These are phyloP conservation scores for Ophiothrix spiculata DNA, from an alignment of 35 echinoderm and acorn worm genomes.

Conservation along the genomic window DNA sequence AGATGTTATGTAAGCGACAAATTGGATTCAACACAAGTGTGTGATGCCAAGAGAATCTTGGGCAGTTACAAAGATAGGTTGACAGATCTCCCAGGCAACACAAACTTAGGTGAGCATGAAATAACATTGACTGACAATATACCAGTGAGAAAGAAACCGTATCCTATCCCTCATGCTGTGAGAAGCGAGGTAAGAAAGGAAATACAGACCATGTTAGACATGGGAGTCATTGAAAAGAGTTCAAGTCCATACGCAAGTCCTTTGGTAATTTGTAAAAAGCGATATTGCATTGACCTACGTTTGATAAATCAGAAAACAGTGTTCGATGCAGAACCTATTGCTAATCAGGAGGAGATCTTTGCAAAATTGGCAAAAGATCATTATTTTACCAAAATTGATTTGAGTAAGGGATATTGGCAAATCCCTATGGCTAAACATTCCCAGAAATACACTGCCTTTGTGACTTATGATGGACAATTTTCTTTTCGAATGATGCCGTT, in stretches of 20 bases:
- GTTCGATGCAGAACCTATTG: slow-evolving; percentile 47
- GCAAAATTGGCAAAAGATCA: slow-evolving; percentile 3
- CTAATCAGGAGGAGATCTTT: slow-evolving; percentile 51
- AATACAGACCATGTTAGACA: slow-evolving; percentile 37
- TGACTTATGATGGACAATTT: slow-evolving; percentile 34
- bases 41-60: slow-evolving; percentile 16
- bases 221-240: slow-evolving; percentile 46
- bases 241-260: slow-evolving; percentile 54
- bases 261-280: slow-evolving; percentile 57
- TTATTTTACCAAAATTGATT: slow-evolving; percentile 54
- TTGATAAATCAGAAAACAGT: slow-evolving; percentile 36
- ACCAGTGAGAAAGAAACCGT: slow-evolving; percentile 22
- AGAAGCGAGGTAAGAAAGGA: slow-evolving; percentile 21
- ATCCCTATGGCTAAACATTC: slow-evolving; percentile 9
- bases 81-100: slow-evolving; percentile 20
- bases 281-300: slow-evolving; percentile 50
- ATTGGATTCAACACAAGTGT: not conserved
- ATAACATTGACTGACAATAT: not conserved
- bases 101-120: not conserved
- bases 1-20: not conserved
- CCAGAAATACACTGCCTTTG: slow-evolving; percentile 32
- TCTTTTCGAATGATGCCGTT: slow-evolving; percentile 50
- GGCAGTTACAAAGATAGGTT: slow-evolving; percentile 26
- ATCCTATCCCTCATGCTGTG: slow-evolving; percentile 27
- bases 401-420: slow-evolving; percentile 68